Conservation (phyloP, 2,797 vertebrate species). For the Enteromius viviparus region DNA sequence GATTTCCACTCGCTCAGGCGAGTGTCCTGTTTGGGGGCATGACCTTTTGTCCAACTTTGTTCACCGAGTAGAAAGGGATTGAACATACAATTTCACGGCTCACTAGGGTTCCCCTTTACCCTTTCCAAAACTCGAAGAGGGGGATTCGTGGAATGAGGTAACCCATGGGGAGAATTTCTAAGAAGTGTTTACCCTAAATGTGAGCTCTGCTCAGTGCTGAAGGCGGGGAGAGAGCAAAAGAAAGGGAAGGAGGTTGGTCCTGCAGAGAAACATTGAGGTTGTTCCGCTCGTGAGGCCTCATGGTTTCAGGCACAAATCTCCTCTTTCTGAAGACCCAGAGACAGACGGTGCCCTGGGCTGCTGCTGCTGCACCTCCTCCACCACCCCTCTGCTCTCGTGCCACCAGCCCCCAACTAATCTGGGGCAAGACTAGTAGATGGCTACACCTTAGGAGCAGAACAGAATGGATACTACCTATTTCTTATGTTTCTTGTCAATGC, state of each 20-base stretch:
- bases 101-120: conserved; percentile 28
- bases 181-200: conserved; percentile 66
- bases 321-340: conserved; percentile 52
- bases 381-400: not conserved
- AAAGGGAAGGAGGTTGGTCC: conserved; percentile 16
- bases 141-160: conserved; percentile 66
- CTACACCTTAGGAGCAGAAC: conserved; percentile 49
- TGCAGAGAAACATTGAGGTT: conserved; percentile 32
- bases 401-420: conserved; percentile 38
- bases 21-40: conserved; percentile 62
- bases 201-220: conserved; percentile 50
- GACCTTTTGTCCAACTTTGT: conserved; percentile 61
- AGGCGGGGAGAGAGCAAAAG: not conserved
- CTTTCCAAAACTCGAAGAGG: conserved; percentile 46
- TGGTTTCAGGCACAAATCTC: conserved; percentile 39
- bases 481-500: conserved; percentile 46
- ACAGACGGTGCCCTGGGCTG: conserved; percentile 23
- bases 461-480: conserved; percentile 34
- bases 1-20: conserved; percentile 66
- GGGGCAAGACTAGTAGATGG: conserved; percentile 25
- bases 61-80: conserved; percentile 44
- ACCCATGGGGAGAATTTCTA: conserved; percentile 64
- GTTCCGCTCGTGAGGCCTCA: conserved; percentile 39
- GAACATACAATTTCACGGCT: conserved; percentile 48
- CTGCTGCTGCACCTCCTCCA: conserved; percentile 24